Base-by-base conservation (phyloP, 2,888 invertebrate species). In the Phortica magna region DNA sequence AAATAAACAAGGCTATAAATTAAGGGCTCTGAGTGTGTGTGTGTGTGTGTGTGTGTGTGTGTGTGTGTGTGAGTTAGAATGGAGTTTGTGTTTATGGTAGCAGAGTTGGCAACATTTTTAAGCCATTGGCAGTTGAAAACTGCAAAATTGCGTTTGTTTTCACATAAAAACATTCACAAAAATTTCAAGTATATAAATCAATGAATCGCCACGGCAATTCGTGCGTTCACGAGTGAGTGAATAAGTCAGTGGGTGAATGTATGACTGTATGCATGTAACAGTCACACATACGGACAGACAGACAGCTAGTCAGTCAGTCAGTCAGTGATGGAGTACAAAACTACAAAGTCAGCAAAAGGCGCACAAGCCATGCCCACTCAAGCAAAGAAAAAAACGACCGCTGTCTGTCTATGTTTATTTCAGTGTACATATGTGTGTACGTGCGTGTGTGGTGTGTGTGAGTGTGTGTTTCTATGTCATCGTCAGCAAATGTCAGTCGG, bases 1-100 rank as follows among this genome's bases (percentile, higher is more conserved):
- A 87, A 88, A 85, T 85, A 88, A 88, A 88, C 87, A 77, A 73
- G 82, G 83, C 78, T 78, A 85, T 85, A 85, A 85, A 85, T 85
- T 88, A 85, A 88, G 84, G 86, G 83, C 78, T 77, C 77, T 80
- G 71, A 79, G 79, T 43, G 12, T 73, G 22, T 59, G 68, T 73
- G 75, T 80, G 71, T 80, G 79, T 43, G 12, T 73, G 22, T 59
- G 68, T 73, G 75, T 10, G 68, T 53, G 61, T 39, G 53, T n/a
- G 42, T 31, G 55, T n/a, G 31, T 31, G 31, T 31, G 31, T 31
- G 31, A 31, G 5, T 31, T 1, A 31, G 31, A 31, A 31, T 31
- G 31, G 31, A 31, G 31, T 31, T 31, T 31, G 31, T 31, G 31
- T 31, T 31, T 31, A 31, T 31, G 31, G 31, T 31, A 4, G 31